A percentile compares a stretch with the other conserved stretches of the same genome.
phyloP scores from a whole-genome alignment of 2,888 invertebrate genomes.

The Athetis lepigone region DNA sequence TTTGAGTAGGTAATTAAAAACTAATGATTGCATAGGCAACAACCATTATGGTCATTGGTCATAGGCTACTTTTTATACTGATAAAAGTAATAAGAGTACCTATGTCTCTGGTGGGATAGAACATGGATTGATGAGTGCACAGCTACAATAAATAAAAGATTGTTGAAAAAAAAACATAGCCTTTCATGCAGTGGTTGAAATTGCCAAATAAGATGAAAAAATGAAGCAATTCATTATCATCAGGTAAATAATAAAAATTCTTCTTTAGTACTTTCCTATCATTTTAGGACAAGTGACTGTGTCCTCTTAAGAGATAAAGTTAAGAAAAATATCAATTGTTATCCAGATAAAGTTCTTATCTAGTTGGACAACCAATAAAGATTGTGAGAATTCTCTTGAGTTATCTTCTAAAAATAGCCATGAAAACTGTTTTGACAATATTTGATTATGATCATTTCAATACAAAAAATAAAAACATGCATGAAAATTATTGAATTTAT shows the following conservation, averaged over 20 bases:
- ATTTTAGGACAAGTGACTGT: neutral
- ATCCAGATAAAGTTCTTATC: constrained; percentile 51
- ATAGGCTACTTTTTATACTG: neutral
- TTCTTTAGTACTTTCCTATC: neutral
- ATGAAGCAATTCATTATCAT: too few species aligned
- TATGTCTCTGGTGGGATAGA: neutral
- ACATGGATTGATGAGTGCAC: neutral
- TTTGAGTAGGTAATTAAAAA: too few species aligned
- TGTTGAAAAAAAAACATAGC: neutral
- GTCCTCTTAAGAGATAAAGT: constrained; percentile 47
- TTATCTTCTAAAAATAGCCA: constrained; percentile 8
- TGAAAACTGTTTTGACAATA: too few species aligned
- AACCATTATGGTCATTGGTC: too few species aligned
- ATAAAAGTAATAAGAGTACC: too few species aligned
- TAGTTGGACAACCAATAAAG: constrained; percentile 32
- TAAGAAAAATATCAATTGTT: constrained; percentile 36
- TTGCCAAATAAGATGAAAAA: too few species aligned
- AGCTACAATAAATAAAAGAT: neutral
- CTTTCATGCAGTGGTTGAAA: too few species aligned
- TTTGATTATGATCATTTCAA: too few species aligned
- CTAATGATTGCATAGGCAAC: too few species aligned
- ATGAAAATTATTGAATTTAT: too few species aligned
- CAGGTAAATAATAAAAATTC: neutral
- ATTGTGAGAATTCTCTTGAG: constrained; percentile 15
- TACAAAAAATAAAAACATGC: too few species aligned